phyloP scores from a whole-genome alignment of 2,113 vertebrate genomes.

The Sylvia atricapilla region DNA sequence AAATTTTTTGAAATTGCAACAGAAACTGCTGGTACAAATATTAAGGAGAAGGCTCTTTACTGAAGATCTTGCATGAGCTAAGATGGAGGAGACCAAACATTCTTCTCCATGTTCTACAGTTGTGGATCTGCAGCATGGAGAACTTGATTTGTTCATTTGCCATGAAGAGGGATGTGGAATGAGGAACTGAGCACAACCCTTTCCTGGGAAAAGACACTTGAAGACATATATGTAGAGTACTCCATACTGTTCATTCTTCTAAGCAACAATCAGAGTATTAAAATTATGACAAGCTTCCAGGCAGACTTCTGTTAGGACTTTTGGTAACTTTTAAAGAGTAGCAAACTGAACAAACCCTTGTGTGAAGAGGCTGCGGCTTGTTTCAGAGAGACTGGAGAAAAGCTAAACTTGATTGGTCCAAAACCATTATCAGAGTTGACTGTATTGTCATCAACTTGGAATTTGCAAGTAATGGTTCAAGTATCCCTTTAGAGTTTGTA shows the following conservation, averaged over 20 bases:
- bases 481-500: neutral
- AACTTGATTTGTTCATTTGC: neutral
- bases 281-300: neutral
- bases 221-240: rapidly evolving
- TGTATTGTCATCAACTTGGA: neutral
- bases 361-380: neutral
- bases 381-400: neutral
- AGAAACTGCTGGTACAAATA: neutral
- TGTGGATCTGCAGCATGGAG: neutral
- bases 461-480: neutral
- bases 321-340: neutral
- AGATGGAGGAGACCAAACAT: neutral
- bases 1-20: neutral
- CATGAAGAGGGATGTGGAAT: neutral
- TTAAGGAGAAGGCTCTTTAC: neutral
- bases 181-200: neutral
- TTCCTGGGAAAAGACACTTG: neutral
- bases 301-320: neutral
- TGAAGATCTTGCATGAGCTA: neutral
- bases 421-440: neutral
- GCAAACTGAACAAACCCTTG: neutral
- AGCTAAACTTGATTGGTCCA: neutral
- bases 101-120: neutral
- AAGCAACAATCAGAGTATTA: neutral
- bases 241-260: neutral